A percentile compares a stretch with the other conserved stretches of the same genome.
phyloP scores from a whole-genome alignment of 2,888 invertebrate species.

The Rambutsinella grinnellia region DNA sequence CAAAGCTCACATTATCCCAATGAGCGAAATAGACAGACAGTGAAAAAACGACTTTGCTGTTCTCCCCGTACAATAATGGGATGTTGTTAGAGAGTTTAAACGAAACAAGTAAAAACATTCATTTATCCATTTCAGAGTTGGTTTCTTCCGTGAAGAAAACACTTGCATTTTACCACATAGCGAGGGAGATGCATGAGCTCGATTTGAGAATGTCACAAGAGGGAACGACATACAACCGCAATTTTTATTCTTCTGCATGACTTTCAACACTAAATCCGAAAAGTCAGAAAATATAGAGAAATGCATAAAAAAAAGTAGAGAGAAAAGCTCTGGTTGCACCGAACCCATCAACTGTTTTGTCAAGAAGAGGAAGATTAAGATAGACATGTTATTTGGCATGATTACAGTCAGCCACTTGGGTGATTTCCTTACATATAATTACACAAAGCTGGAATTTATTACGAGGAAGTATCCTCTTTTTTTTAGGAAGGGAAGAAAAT shows the following conservation, averaged over 20 bases:
- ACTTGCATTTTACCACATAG: background rate
- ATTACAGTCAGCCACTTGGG: conserved; percentile 25
- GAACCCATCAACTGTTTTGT: conserved; percentile 45
- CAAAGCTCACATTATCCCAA: background rate
- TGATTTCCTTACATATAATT: conserved; percentile 27
- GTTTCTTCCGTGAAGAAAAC: background rate
- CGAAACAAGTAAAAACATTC: no score
- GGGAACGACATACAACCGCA: conserved; percentile 17
- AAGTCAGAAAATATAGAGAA: conserved; percentile 4
- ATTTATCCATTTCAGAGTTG: no score
- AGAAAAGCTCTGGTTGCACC: no score
- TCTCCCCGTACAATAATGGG: no score
- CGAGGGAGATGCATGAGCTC: conserved; percentile 29
- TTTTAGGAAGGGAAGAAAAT: no score
- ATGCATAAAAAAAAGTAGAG: conserved; percentile 7
- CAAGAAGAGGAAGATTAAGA: conserved; percentile 48
- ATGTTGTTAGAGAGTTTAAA: no score
- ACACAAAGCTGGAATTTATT: conserved; percentile 7
- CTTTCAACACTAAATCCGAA: conserved; percentile 36
- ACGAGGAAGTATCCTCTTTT: no score
- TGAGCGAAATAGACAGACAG: conserved; percentile 6
- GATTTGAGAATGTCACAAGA: conserved; percentile 15
- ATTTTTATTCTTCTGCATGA: conserved; percentile 32
- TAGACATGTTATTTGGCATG: conserved; percentile 46
- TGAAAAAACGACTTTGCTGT: conserved; percentile 18